Evolutionary conservation across 2,113 vertebrate species (phyloP).

Genomic region (Vulpes vulpes): DNA sequence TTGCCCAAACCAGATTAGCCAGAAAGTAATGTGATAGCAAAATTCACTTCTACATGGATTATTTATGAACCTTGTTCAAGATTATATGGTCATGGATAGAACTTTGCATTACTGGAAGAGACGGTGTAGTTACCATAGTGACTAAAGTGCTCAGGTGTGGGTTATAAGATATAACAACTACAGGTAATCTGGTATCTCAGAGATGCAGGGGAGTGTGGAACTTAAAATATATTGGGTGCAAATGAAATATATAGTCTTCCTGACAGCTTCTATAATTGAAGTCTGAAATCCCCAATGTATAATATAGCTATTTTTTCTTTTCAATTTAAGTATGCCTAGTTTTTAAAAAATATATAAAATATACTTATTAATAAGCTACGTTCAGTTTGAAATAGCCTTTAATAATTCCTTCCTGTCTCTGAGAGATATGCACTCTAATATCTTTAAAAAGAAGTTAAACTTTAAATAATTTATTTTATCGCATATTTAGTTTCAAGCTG

Average conservation of each 20-base stretch:
- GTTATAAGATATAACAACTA: constrained; percentile 78
- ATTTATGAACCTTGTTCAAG: constrained; percentile 83
- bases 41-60: constrained; percentile 82
- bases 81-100: constrained; percentile 74
- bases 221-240: constrained; percentile 73
- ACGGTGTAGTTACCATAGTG: constrained; percentile 81
- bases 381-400: not conserved
- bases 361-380: not conserved
- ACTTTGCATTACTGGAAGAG: constrained; percentile 75
- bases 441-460: not conserved
- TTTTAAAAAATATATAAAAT: not conserved
- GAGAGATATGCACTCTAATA: not conserved
- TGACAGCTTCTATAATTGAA: not conserved
- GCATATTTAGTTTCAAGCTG: constrained; percentile 71
- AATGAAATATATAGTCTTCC: not conserved
- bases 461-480: constrained; percentile 79
- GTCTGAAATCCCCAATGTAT: not conserved
- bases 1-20: constrained; percentile 81
- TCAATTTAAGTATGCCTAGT: not conserved
- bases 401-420: constrained; percentile 22
- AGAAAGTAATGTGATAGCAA: constrained; percentile 85
- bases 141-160: constrained; percentile 75
- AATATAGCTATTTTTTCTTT: not conserved
- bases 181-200: constrained; percentile 66
- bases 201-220: constrained; percentile 65